phyloP scores from a whole-genome alignment of 2,888 invertebrate genomes.

The Aplocera efformata region DNA sequence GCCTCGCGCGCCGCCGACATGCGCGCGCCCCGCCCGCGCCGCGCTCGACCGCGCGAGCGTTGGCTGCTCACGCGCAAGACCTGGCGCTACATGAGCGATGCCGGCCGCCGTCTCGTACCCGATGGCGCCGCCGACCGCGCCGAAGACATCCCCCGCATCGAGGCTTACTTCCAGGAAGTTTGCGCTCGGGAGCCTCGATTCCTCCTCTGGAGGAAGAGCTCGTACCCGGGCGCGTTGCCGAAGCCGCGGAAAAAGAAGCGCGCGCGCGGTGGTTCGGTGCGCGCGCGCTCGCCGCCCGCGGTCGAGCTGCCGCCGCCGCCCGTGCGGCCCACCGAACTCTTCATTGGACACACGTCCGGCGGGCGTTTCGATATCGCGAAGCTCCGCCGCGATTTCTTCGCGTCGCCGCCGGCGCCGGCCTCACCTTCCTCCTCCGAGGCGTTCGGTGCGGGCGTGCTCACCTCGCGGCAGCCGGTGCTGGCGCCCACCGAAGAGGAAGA shows the following conservation, averaged over 20 bases:
- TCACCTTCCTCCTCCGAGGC: constrained; percentile 51
- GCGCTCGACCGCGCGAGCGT: constrained; percentile 83
- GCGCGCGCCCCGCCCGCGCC: constrained; percentile 57
- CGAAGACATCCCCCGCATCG: constrained; percentile 90
- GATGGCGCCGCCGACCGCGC: constrained; percentile 86
- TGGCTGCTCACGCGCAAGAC: constrained; percentile 94
- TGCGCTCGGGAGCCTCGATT: constrained; percentile 89
- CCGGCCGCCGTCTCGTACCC: constrained; percentile 91
- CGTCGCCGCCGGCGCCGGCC: constrained; percentile 53
- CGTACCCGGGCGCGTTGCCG: constrained; percentile 87
- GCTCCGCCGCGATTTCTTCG: constrained; percentile 84
- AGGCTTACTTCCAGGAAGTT: constrained; percentile 91
- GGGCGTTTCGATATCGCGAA: constrained; percentile 85
- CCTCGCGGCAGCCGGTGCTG: constrained; percentile 46
- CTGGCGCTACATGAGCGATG: constrained; percentile 96
- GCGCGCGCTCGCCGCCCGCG: constrained; percentile 84
- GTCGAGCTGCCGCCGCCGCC: constrained; percentile 71
- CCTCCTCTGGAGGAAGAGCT: constrained; percentile 90
- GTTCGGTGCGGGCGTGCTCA: constrained; percentile 3
- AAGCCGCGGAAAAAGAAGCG: constrained; percentile 79
- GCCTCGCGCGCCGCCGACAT: constrained; percentile 45
- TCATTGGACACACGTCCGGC: constrained; percentile 75
- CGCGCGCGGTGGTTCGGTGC: constrained; percentile 84
- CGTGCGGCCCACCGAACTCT: constrained; percentile 69
- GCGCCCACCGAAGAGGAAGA: constrained; percentile 67